Evolutionary conservation across 1,140 invertebrate genomes (phyloP), one percentile per base, ranked within the genome.

Genomic region (Lutraria rhynchaena): DNA sequence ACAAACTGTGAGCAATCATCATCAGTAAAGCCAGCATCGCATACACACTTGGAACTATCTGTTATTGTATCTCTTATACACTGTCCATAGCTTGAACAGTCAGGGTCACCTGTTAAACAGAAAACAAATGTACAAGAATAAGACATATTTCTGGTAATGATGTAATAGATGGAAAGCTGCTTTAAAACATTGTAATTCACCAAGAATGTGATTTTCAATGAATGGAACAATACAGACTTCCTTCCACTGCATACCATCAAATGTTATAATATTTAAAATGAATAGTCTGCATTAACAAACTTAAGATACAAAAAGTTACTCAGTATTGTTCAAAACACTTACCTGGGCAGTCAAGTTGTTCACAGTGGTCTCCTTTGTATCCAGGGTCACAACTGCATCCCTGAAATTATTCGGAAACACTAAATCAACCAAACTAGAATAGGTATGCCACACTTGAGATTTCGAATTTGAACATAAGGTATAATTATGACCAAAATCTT

Each of bases 351-450:
- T 86, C 65, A 9, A 82, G 57, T 15, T 73, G 61, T 51, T 89
- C 84, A 83, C 92, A 92, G 31, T 82, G 73, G 37, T 88, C 83
- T 44, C 92, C 91, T 55, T 87, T 88, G 87, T 87, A 93, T 9
- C 87, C 87, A 9, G 71, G 63, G 31, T 91, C 87, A 84, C 92
- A 93, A 3, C 83, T 13, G 74, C 92, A 93, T 17, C 81, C 84
- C 44, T 75, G 37, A 41, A 35, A 57, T n/a, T n/a, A n/a, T n/a
- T n/a, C n/a, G n/a, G n/a, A n/a, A n/a, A n/a, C n/a, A n/a, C n/a
- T n/a, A n/a, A n/a, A n/a, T n/a, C n/a, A n/a, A n/a, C n/a, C n/a
- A n/a, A n/a, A n/a, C n/a, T n/a, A n/a, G n/a, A n/a, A n/a, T n/a
- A n/a, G n/a, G n/a, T n/a, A n/a, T n/a, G n/a, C n/a, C n/a, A n/a